Evolutionary conservation across 2,888 invertebrate species (phyloP), one percentile per base, ranked within the genome.

Genomic region (Cataglyphis rosenhaueri): DNA sequence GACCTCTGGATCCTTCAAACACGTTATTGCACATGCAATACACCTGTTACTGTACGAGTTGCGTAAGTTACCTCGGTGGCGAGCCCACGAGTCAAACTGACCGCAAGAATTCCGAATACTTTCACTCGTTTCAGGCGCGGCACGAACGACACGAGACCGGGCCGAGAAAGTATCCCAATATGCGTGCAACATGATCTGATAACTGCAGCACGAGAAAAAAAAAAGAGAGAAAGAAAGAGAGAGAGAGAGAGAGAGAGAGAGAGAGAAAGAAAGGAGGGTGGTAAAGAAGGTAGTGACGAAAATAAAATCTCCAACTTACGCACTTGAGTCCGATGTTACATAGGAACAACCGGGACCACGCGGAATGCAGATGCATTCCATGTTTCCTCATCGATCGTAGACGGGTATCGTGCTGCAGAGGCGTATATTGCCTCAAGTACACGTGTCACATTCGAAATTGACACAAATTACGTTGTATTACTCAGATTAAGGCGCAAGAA

Each of bases 21-120:
- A 85, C 78, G 85, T 89, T 88, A 85, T 88, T 91, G 90, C 88
- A 86, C 89, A 85, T 85, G 86, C 86, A 87, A 91, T 91, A 91
- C 91, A 91, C 91, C 91, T 91, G 91, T 91, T 91, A 91, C 90
- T 90, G 85, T 90, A 90, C 83, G 81, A 75, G 84, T 91, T 91
- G 90, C 91, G 91, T 90, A 91, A 91, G 84, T 86, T 84, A 75
- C 79, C 84, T 88, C 84, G 81, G 84, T 83, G 86, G 86, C 85
- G 84, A 82, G 85, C 88, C 84, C 87, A 75, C 82, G 84, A 85
- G 84, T 84, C 87, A 86, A 88, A 87, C 91, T 89, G 90, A 88
- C 90, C 90, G 90, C 89, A 92, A 91, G 91, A 92, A 92, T 92
- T 93, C 92, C 91, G 87, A 86, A 89, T 91, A 93, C 93, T 93